phyloP scores from a whole-genome alignment of 1,140 invertebrate genomes.

The Zaprionus davidi region DNA sequence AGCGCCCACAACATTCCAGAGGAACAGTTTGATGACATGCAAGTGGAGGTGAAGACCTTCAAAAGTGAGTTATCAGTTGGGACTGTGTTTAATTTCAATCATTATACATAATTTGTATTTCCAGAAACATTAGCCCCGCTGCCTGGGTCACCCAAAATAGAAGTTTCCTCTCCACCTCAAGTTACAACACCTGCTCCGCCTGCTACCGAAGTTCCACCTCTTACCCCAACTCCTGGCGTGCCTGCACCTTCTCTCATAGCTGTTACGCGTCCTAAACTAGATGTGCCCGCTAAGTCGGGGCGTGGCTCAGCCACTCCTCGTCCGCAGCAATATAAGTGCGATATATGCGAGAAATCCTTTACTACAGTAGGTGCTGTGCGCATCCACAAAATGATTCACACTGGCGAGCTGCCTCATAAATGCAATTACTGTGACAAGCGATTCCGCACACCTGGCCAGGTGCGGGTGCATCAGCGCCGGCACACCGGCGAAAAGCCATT shows the following conservation, averaged over 20 bases:
- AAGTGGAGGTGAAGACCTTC: slow-evolving; percentile 34
- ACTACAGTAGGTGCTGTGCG: slow-evolving; percentile 66
- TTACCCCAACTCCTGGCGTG: not conserved
- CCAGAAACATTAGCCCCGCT: not conserved
- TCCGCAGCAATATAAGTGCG: slow-evolving; percentile 33
- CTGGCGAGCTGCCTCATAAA: slow-evolving; percentile 73
- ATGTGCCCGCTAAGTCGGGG: not conserved
- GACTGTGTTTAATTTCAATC: not conserved
- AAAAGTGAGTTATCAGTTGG: slow-evolving; percentile 30
- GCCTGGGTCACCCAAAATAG: not conserved
- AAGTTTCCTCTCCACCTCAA: not conserved
- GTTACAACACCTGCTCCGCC: not conserved
- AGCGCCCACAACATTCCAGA: slow-evolving; percentile 24
- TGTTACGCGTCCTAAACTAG: too few species aligned
- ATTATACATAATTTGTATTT: not conserved
- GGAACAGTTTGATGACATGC: slow-evolving; percentile 16
- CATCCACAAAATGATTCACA: slow-evolving; percentile 75
- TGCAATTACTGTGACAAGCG: slow-evolving; percentile 77
- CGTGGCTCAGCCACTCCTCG: not conserved
- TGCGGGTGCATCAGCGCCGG: slow-evolving; percentile 90
- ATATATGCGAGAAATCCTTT: slow-evolving; percentile 64
- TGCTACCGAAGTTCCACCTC: not conserved
- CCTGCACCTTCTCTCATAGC: not conserved
- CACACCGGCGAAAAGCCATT: slow-evolving; percentile 95
- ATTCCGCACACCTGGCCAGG: slow-evolving; percentile 77